Evolutionary conservation across 2,888 invertebrate genomes (phyloP).

Genomic region (Gonocerus acuteangulatus): DNA sequence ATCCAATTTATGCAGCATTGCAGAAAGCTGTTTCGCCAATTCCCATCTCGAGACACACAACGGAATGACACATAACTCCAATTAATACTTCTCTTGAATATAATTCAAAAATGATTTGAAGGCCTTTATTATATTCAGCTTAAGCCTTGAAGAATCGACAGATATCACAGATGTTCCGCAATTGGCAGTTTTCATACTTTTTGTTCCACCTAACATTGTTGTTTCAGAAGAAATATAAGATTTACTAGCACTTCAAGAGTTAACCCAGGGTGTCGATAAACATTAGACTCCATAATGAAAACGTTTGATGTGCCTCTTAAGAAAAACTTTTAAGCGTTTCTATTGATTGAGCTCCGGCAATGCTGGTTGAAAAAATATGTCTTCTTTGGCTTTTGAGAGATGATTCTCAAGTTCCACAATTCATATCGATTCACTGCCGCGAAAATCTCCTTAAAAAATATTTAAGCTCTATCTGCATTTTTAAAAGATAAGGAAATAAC

Average conservation of each 20-base stretch:
- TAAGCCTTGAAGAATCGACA: background rate
- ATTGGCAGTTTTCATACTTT: slow-evolving; percentile 2
- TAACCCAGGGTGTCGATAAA: background rate
- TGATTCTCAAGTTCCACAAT: slow-evolving; percentile 6
- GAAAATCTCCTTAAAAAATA: too few species aligned
- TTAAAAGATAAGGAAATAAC: too few species aligned
- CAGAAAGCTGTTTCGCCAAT: background rate
- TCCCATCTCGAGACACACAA: slow-evolving; percentile 3
- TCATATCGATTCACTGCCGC: background rate
- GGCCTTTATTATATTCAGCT: background rate
- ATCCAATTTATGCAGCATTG: background rate
- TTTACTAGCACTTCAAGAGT: too few species aligned
- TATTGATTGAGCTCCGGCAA: background rate
- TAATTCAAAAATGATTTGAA: too few species aligned
- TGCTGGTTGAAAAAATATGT: background rate
- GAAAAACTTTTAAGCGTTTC: background rate
- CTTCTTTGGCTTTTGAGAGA: background rate
- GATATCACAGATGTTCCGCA: slow-evolving; percentile 1
- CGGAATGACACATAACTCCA: too few species aligned
- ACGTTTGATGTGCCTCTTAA: background rate
- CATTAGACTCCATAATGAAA: background rate
- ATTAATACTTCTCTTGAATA: background rate
- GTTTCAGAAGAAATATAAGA: background rate
- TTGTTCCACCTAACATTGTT: background rate
- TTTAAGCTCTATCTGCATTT: too few species aligned